Base-by-base conservation (phyloP, 2,888 invertebrate genomes). In the Spisula subtruncata region DNA sequence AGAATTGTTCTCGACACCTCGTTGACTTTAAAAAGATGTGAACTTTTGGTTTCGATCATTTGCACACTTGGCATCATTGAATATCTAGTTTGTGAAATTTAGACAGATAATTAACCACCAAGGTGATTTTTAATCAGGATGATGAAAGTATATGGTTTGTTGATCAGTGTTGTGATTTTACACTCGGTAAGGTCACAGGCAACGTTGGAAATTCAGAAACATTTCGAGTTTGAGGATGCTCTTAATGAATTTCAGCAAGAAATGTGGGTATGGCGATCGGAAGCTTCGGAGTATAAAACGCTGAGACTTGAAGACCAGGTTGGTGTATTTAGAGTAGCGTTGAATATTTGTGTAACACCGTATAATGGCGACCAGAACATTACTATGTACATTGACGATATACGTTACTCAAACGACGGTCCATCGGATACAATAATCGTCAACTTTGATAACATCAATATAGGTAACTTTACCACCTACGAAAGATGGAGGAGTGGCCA, bases 321-420 rank as follows among this genome's bases (percentile, higher is more conserved):
- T 20, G 75, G 84, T 5, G 6, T 32, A 1, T 84, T 83, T 75
- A 56, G 81, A 20, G 81, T 88, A 1, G 81, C 60, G 20, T 35
- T 90, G 41, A 83, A 75, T 35, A 32, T 92, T 1, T 92, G 91
- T 54, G 79, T 92, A n/a, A 20, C 79, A 20, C 91, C 90, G 0
- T 20, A 79, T 8, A 41, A 81, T 16, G 25, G 25, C 5, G 18
- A 18, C 0, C 25, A 79, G 2, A 90, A 87, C 80, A 90, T 89
- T 14, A 66, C 87, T 6, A 5, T 92, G 2, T 60, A 16, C 8
- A 25, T 92, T 5, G 90, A 90, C n/a, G 89, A 92, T 54, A 85
- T 92, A 14, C 87, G 91, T 2, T 92, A 92, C 56, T 90, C 88
- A 14, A 92, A 90, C n/a, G 91, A 92, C 80, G 91, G 91, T 75